Percentiles rank a stretch among this genome's conserved stretches.
These are phyloP conservation scores for Nezara viridula DNA, from an alignment of 2,888 invertebrate genomes.

Conservation along the genomic window DNA sequence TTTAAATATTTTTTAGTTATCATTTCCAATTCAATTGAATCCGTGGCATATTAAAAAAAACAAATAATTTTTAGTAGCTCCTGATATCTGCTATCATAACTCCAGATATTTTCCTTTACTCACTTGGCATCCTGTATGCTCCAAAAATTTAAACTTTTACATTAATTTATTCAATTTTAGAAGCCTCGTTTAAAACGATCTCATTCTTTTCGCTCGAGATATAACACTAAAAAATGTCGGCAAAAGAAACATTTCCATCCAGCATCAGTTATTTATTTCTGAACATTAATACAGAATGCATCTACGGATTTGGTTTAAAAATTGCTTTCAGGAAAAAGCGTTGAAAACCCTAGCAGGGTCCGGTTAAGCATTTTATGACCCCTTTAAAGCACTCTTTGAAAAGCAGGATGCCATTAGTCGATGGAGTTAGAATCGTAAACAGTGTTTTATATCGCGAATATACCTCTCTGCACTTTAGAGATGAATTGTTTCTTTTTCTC, in stretches of 20 bases:
- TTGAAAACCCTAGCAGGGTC: neutral
- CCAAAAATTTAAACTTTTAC: too few relatives aligned
- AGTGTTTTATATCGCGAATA: neutral
- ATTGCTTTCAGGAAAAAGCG: neutral
- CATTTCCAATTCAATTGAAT: too few relatives aligned
- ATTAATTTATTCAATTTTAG: too few relatives aligned
- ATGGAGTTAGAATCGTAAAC: conserved; percentile 20
- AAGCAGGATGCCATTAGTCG: neutral
- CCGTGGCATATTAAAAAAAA: too few relatives aligned
- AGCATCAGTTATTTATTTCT: neutral
- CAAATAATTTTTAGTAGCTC: too few relatives aligned
- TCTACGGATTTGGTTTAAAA: neutral
- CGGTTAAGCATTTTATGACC: neutral
- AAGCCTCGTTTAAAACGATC: too few relatives aligned
- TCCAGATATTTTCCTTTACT: too few relatives aligned
- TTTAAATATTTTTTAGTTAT: too few relatives aligned
- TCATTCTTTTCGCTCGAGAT: too few relatives aligned
- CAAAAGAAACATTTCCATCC: neutral
- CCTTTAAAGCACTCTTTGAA: neutral
- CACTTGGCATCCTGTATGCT: too few relatives aligned
- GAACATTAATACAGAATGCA: neutral
- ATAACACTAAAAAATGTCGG: too few relatives aligned
- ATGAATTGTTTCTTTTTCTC: conserved; percentile 26
- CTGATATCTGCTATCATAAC: too few relatives aligned
- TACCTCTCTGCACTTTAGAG: neutral